Conservation (phyloP, 2,797 vertebrate species). For the Thaleichthys pacificus region DNA sequence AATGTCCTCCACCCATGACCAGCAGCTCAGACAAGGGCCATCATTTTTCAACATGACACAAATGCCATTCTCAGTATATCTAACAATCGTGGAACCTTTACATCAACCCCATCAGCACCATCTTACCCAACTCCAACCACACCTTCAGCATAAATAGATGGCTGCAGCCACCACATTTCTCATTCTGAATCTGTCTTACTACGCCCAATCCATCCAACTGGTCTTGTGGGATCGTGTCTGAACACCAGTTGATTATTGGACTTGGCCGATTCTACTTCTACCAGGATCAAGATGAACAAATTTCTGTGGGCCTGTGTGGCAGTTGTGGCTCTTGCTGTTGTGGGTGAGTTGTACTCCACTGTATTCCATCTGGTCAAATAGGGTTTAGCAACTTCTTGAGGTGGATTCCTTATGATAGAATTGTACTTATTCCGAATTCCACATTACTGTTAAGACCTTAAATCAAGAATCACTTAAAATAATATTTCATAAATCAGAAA, state of each 20-base stretch:
- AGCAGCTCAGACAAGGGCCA: no score
- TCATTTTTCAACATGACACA: not conserved
- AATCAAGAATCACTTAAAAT: no score
- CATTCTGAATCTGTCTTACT: not conserved
- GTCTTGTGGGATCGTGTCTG: not conserved
- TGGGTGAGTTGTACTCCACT: conserved; percentile 15
- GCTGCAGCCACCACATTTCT: not conserved
- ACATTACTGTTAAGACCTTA: no score
- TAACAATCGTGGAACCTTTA: not conserved
- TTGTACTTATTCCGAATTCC: no score
- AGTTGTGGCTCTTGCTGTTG: not conserved
- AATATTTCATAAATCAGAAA: no score
- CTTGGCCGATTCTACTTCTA: not conserved
- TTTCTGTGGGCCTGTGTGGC: conserved; percentile 17
- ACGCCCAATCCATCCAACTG: not conserved
- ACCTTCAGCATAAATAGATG: conserved; percentile 25
- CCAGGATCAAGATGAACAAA: conserved; percentile 22
- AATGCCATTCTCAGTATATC: not conserved
- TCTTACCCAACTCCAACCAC: not conserved
- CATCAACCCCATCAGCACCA: not conserved
- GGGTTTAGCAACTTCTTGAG: not conserved
- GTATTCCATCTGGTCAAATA: not conserved
- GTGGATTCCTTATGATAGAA: not conserved
- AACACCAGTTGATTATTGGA: not conserved
- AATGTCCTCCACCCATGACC: no score